Conservation (phyloP, 2,888 invertebrate genomes). For the Drosophila austrosaltans region DNA sequence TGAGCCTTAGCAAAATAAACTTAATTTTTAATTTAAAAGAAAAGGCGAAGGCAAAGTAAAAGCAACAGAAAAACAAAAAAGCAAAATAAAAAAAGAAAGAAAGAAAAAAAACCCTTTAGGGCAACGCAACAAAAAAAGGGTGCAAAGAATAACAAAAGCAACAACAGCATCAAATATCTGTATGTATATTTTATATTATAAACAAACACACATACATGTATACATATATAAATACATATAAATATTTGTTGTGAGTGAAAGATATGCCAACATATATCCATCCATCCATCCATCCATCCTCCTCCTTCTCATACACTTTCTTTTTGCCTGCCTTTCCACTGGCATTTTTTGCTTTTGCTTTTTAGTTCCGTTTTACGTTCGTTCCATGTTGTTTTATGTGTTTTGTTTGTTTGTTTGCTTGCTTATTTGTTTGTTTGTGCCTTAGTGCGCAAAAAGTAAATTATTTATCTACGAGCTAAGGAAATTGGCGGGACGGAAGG, state of each 20-base stretch:
- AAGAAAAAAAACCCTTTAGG: conserved; percentile 1
- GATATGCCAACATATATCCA: conserved; percentile 59
- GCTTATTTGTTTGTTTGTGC: conserved; percentile 69
- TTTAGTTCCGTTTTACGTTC: conserved; percentile 10
- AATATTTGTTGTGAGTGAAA: conserved; percentile 67
- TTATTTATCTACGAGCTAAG: conserved; percentile 74
- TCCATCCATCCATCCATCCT: conserved; percentile 34
- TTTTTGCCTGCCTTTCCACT: neutral
- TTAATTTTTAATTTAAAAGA: conserved; percentile 64
- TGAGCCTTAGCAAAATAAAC: conserved; percentile 48
- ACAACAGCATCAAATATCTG: conserved; percentile 50
- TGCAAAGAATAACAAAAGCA: conserved; percentile 69
- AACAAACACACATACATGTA: conserved; percentile 61
- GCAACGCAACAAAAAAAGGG: conserved; percentile 52
- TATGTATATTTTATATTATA: conserved; percentile 66
- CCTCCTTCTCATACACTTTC: conserved; percentile 15
- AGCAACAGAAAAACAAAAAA: conserved; percentile 33
- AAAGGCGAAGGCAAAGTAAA: conserved; percentile 24
- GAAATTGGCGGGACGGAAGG: conserved; percentile 61
- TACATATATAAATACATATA: conserved; percentile 51
- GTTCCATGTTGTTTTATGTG: conserved; percentile 5
- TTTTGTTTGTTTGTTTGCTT: conserved; percentile 10
- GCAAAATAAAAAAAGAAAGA: conserved; percentile 57
- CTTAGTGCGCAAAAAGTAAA: conserved; percentile 79
- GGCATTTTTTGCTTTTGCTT: conserved; percentile 11